phyloP scores from a whole-genome alignment of 30 jellyfish, hydroid and myxozoan genomes.

The Turritopsis dohrnii region DNA sequence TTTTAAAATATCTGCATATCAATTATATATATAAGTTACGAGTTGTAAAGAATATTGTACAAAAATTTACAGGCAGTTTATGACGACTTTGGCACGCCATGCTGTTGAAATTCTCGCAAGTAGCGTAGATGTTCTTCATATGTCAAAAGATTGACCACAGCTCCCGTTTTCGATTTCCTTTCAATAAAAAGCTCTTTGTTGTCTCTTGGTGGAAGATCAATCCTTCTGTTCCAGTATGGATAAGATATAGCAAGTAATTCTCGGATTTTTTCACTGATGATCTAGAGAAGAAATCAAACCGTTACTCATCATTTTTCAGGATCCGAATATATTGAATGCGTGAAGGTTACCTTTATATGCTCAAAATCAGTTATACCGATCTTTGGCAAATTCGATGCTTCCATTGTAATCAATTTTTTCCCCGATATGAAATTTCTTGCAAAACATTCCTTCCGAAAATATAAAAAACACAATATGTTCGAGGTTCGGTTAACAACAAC shows the following conservation, averaged over 20 bases:
- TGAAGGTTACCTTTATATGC: conserved; percentile 52
- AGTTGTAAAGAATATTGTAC: neutral
- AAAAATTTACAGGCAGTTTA: neutral
- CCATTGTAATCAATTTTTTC: conserved; percentile 41
- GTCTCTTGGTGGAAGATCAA: conserved; percentile 72
- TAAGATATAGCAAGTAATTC: conserved; percentile 50
- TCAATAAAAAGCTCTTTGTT: conserved; percentile 55
- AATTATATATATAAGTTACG: neutral
- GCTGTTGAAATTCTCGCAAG: conserved; percentile 35
- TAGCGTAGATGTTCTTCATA: conserved; percentile 66
- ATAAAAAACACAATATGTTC: neutral
- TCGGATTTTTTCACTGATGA: conserved; percentile 39
- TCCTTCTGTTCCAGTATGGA: conserved; percentile 48
- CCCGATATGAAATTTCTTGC: conserved; percentile 55
- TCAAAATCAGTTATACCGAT: conserved; percentile 76
- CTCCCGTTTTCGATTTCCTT: conserved; percentile 71
- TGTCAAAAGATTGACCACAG: conserved; percentile 31
- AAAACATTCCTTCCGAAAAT: conserved; percentile 40
- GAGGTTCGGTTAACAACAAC: neutral
- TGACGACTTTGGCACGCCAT: conserved; percentile 21
- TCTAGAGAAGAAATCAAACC: no score
- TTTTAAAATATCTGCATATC: neutral
- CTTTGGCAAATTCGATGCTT: conserved; percentile 61
- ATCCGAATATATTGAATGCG: no score
- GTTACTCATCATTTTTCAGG: no score